These are phyloP conservation scores for Oreochromis aureus DNA, from an alignment of 2,113 vertebrate species.

Conservation along the genomic window DNA sequence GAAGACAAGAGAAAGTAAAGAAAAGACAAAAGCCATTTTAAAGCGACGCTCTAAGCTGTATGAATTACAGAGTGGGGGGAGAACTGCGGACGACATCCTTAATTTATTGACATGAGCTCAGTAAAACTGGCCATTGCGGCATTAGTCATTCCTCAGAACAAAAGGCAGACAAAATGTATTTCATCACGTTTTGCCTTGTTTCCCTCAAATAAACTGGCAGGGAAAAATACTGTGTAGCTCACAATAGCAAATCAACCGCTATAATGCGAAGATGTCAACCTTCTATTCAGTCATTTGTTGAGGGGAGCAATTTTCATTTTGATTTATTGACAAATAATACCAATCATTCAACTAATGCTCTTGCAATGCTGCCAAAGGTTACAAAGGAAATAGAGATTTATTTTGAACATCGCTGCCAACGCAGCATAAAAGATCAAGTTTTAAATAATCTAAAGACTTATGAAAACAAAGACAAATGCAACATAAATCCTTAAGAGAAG, in stretches of 20 bases:
- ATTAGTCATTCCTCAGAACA: constrained; percentile 28
- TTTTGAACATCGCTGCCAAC: constrained; percentile 30
- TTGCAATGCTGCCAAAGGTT: constrained; percentile 58
- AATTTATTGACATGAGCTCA: constrained; percentile 14
- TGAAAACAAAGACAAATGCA: constrained; percentile 53
- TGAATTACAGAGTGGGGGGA: not conserved
- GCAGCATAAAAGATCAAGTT: constrained; percentile 45
- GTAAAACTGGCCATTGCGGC: constrained; percentile 1
- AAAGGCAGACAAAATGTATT: constrained; percentile 54
- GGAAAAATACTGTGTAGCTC: constrained; percentile 57
- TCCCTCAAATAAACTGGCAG: constrained; percentile 47
- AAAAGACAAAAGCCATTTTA: not conserved
- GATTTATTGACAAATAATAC: constrained; percentile 76
- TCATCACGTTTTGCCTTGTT: constrained; percentile 56
- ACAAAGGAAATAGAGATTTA: constrained; percentile 66
- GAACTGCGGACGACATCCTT: constrained; percentile 8
- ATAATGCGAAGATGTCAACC: constrained; percentile 73
- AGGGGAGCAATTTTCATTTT: constrained; percentile 73
- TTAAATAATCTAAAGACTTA: constrained; percentile 61
- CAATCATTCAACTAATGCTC: constrained; percentile 76
- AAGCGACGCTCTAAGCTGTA: not conserved
- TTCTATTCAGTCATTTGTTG: constrained; percentile 72
- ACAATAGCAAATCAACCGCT: constrained; percentile 72
- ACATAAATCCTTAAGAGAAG: constrained; percentile 47
- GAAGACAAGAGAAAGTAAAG: not conserved